Base-by-base conservation (phyloP, 2,888 invertebrate species). In the Heliconius ismenius region DNA sequence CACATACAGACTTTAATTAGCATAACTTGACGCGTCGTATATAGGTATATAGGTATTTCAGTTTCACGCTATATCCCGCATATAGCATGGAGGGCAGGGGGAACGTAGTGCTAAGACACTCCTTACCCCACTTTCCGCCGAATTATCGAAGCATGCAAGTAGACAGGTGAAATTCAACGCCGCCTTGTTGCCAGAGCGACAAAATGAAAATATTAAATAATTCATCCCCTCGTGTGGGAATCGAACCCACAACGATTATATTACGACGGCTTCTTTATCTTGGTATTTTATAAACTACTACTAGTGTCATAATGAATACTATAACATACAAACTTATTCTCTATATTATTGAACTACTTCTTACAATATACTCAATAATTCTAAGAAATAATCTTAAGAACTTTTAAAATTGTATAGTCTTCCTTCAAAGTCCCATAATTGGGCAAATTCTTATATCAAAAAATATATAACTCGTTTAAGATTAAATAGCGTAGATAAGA, bases 351-450 rank as follows among this genome's bases (percentile, higher is more conserved):
- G 4, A 3, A 58, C 10, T 58, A 58, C 58, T 58, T 3, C 58
- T n/a, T 58, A 58, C n/a, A 58, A 49, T 49, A 49, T 49, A 49
- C 18, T 18, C 18, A 18, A 11, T 58, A n/a, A n/a, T n/a, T 21
- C 10, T 58, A 58, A 58, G n/a, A 58, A 58, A 58, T n/a, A n/a
- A 58, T 58, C 2, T n/a, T 58, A 58, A 21, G 58, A n/a, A 58
- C 58, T n/a, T 58, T 58, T 10, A n/a, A 58, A 58, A 58, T 58
- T n/a, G n/a, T 65, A 65, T 39, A 65, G 36, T 65, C 65, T 65
- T 65, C 65, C 36, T 65, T 65, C 32, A 10, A 36, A 65, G 36
- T 65, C 36, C 64, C n/a, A 36, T 36, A 65, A 10, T 65, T 36
- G 64, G 64, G 39, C 65, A 32, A n/a, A n/a, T n/a, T 36, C 36